Percentiles rank a stretch among this genome's conserved stretches.
Conservation (phyloP, 2,888 invertebrate genomes). For the Eurytoma californica region DNA sequence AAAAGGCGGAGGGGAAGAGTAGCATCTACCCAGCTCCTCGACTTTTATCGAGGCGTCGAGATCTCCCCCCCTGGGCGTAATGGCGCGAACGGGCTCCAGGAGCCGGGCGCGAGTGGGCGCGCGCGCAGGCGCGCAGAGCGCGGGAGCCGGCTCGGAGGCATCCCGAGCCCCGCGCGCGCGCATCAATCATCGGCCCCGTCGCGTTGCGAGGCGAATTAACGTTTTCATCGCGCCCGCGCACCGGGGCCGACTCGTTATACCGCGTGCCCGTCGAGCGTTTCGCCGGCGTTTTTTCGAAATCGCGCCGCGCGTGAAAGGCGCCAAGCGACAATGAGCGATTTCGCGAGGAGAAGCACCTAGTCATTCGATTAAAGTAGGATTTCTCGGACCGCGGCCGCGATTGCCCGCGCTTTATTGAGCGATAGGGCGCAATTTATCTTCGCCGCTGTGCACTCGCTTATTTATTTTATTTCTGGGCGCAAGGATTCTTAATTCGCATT, state of each 20-base stretch:
- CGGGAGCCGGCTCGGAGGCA: not conserved
- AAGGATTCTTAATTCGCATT: not conserved
- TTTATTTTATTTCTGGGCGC: not conserved
- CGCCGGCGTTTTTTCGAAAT: conserved; percentile 41
- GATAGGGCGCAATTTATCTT: conserved; percentile 49
- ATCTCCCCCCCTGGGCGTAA: conserved; percentile 21
- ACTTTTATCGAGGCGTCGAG: conserved; percentile 40
- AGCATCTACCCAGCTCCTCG: conserved; percentile 36
- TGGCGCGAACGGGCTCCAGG: conserved; percentile 26
- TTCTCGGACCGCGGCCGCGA: not conserved
- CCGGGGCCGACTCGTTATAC: not conserved
- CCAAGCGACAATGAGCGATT: conserved; percentile 46
- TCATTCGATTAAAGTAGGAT: conserved; percentile 57
- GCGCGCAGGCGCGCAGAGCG: conserved; percentile 36
- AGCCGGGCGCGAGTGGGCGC: conserved; percentile 10
- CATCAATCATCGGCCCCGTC: conserved; percentile 52
- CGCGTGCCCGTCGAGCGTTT: not conserved
- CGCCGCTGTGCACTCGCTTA: conserved; percentile 24
- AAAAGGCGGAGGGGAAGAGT: conserved; percentile 28
- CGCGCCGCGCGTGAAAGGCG: conserved; percentile 40
- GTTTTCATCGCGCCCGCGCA: conserved; percentile 44
- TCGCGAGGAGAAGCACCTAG: conserved; percentile 47
- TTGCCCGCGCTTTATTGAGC: not conserved
- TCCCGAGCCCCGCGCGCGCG: conserved; percentile 19
- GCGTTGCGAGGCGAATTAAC: conserved; percentile 53